Conservation (phyloP, 2,797 vertebrate genomes). For the Dermochelys coriacea region DNA sequence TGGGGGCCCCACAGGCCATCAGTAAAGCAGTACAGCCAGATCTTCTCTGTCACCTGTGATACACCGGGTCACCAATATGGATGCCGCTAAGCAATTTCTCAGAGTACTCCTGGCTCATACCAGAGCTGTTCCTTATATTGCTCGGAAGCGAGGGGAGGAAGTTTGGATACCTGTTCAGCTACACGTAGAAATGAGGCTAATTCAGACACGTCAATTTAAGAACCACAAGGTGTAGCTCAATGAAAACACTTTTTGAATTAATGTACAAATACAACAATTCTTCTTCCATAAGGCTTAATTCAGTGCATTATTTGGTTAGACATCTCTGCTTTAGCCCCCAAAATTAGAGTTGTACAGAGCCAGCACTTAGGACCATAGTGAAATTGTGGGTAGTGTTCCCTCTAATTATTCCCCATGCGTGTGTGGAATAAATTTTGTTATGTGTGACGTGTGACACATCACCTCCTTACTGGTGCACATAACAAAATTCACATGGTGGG, state of each 20-base stretch:
- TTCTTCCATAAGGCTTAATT: neutral
- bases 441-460: too few species aligned
- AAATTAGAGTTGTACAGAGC: neutral
- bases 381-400: neutral
- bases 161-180: neutral
- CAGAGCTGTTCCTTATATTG: neutral
- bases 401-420: too few species aligned
- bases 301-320: too few species aligned
- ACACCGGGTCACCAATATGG: neutral
- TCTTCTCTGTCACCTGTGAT: neutral
- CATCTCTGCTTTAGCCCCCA: neutral
- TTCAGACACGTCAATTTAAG: neutral
- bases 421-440: too few species aligned
- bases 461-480: too few species aligned
- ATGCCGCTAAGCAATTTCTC: neutral
- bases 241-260: neutral
- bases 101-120: neutral
- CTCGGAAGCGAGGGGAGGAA: neutral
- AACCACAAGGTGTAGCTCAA: neutral
- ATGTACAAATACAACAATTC: neutral
- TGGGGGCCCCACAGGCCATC: neutral
- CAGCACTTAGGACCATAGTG: neutral
- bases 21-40: neutral
- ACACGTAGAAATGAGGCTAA: neutral
- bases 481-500: too few species aligned